Evolutionary conservation across 2,888 invertebrate species (phyloP), one percentile per base, ranked within the genome.

Genomic region (Phalera bucephala): DNA sequence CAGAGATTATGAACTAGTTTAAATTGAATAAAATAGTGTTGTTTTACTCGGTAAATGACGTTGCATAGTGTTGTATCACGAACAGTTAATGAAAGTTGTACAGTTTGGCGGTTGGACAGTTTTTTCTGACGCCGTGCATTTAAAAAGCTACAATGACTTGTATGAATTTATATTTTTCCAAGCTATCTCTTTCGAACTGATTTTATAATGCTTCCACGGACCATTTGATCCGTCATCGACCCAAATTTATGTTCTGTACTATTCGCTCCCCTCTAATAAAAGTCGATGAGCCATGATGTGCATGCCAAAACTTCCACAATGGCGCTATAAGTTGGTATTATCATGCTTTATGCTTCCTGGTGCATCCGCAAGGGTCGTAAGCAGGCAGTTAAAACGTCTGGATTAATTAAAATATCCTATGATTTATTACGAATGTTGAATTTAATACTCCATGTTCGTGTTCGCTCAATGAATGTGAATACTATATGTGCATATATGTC

Each of bases 231-330:
- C 70, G 82, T 88, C 87, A 86, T 80, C 77, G 65, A 59, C 45
- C 54, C 62, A 63, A 70, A 87, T 89, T 87, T 85, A 87, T 77
- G 52, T 64, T 52, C 45, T 52, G 51, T 64, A 64, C 64, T 65
- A n/a, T n/a, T n/a, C n/a, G 62, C 64, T 58, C 75, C 80, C 68
- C 70, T 62, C 72, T 64, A 80, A 85, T 82, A 80, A 82, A 82
- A 82, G 56, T 86, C 80, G 79, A 86, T 88, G 88, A 82, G 72
- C 83, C 88, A 74, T 87, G 81, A 77, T 84, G 73, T 76, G 75
- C 79, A 72, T 77, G 80, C 80, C 75, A 78, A 80, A 83, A 80
- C 66, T 78, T 78, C 81, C 77, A 82, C 82, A 82, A 82, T 78
- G 68, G 67, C 52, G 69, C 72, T 68, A 74, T 78, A 77, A 77